Percentiles rank a stretch among this genome's conserved stretches.
These are phyloP conservation scores for Cryptophagus acutangulus DNA, from an alignment of 2,888 invertebrate species.

Conservation along the genomic window DNA sequence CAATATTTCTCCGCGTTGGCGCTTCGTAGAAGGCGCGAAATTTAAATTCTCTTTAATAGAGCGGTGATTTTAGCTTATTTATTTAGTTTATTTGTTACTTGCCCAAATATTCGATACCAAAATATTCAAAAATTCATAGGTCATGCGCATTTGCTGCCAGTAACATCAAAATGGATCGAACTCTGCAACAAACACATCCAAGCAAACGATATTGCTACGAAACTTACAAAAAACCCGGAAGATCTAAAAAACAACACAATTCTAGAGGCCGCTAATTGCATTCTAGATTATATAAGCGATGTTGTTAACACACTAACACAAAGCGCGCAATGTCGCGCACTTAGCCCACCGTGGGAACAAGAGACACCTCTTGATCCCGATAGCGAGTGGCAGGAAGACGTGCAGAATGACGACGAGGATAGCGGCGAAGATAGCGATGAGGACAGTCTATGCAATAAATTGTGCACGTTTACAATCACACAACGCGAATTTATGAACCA, in stretches of 20 bases:
- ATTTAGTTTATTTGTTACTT: too few species aligned
- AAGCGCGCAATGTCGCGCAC: slow-evolving; percentile 37
- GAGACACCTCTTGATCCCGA: slow-evolving; percentile 71
- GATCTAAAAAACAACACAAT: slow-evolving; percentile 49
- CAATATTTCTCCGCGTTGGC: too few species aligned
- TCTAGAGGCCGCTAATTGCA: slow-evolving; percentile 75
- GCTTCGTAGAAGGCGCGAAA: too few species aligned
- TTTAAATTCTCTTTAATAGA: too few species aligned
- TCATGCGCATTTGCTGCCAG: slow-evolving; percentile 74
- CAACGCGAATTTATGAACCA: slow-evolving; percentile 95
- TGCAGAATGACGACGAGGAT: slow-evolving; percentile 77
- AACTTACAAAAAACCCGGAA: slow-evolving; percentile 50
- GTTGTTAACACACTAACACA: slow-evolving; percentile 56
- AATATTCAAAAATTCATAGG: too few species aligned
- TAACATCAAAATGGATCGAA: slow-evolving; percentile 75
- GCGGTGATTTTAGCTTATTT: too few species aligned
- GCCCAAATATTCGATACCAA: too few species aligned
- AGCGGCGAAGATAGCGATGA: slow-evolving; percentile 94
- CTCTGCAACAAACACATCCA: slow-evolving; percentile 60
- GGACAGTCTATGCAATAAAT: slow-evolving; percentile 81
- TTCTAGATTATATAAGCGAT: slow-evolving; percentile 81
- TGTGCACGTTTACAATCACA: slow-evolving; percentile 95
- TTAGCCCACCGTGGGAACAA: slow-evolving; percentile 76
- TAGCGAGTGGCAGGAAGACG: slow-evolving; percentile 75
- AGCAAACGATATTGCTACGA: slow-evolving; percentile 55